These are phyloP conservation scores for Papilio dardanus DNA, from an alignment of 1,140 invertebrate species.

Conservation along the genomic window DNA sequence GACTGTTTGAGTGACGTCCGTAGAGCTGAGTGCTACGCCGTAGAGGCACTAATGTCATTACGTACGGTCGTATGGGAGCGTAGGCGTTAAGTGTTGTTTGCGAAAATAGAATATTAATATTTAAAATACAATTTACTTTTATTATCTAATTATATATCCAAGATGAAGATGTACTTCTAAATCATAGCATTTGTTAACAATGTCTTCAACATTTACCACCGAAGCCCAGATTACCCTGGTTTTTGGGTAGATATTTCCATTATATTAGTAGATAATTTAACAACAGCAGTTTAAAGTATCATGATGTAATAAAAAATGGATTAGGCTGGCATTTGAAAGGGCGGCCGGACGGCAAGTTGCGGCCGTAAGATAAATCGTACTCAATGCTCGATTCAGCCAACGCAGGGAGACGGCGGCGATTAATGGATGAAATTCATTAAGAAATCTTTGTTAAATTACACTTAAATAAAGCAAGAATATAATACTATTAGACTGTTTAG, in stretches of 20 bases:
- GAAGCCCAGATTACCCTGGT: background rate
- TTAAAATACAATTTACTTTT: background rate
- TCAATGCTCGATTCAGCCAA: conserved; percentile 15
- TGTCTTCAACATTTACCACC: background rate
- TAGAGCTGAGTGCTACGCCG: background rate
- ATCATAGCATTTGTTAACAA: too few relatives aligned
- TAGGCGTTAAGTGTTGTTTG: background rate
- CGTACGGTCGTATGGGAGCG: background rate
- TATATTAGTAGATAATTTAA: background rate
- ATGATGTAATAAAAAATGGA: conserved; percentile 13
- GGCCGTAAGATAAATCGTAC: conserved; percentile 13
- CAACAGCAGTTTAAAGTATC: background rate
- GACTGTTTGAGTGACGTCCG: background rate
- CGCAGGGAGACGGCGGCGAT: conserved; percentile 14
- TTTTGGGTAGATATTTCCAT: background rate
- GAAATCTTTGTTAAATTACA: conserved; percentile 7
- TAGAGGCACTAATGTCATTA: background rate
- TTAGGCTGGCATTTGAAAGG: conserved; percentile 9
- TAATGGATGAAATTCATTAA: background rate
- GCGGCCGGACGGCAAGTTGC: conserved; percentile 6
- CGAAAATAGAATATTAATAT: conserved; percentile 14
- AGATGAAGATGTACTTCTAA: background rate
- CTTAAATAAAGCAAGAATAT: background rate
- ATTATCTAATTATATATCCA: background rate
- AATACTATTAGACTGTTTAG: background rate